phyloP scores from a whole-genome alignment of 2,888 invertebrate genomes.

The Temnothorax unifasciatus region DNA sequence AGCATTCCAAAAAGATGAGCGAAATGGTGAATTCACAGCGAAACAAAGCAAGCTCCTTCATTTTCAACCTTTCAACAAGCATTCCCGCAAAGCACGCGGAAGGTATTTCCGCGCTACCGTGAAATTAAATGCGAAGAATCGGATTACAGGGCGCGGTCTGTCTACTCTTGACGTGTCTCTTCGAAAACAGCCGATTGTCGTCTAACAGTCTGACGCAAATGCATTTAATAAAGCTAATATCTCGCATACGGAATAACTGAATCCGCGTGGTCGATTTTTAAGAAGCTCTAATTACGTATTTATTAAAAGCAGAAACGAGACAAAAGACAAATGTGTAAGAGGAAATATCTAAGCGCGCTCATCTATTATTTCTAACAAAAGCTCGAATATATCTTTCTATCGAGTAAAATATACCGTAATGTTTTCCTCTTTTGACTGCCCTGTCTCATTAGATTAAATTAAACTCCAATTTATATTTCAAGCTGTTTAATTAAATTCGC shows the following conservation, averaged over 20 bases:
- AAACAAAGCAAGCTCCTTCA: conserved; percentile 40
- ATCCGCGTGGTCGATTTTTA: background rate
- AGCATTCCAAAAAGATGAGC: background rate
- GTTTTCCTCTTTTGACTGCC: background rate
- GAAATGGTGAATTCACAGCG: conserved; percentile 14
- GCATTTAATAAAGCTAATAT: conserved; percentile 57
- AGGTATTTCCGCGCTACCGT: conserved; percentile 43
- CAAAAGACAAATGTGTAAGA: background rate
- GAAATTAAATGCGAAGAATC: conserved; percentile 65
- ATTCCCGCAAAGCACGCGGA: conserved; percentile 31
- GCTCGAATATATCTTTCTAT: background rate
- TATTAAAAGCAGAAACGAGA: background rate
- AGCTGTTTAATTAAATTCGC: conserved; percentile 16
- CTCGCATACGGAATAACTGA: conserved; percentile 41
- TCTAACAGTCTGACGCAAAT: conserved; percentile 30
- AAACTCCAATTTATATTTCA: conserved; percentile 6
- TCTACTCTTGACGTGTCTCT: conserved; percentile 55
- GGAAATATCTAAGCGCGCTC: background rate
- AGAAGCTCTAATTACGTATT: background rate
- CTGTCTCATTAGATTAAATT: conserved; percentile 14
- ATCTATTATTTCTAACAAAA: background rate
- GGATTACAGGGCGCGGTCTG: conserved; percentile 49
- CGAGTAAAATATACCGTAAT: background rate
- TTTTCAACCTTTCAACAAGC: conserved; percentile 14
- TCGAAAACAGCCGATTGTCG: conserved; percentile 64